These are phyloP conservation scores for Pammene aurita DNA, from an alignment of 2,888 invertebrate genomes.

Conservation along the genomic window DNA sequence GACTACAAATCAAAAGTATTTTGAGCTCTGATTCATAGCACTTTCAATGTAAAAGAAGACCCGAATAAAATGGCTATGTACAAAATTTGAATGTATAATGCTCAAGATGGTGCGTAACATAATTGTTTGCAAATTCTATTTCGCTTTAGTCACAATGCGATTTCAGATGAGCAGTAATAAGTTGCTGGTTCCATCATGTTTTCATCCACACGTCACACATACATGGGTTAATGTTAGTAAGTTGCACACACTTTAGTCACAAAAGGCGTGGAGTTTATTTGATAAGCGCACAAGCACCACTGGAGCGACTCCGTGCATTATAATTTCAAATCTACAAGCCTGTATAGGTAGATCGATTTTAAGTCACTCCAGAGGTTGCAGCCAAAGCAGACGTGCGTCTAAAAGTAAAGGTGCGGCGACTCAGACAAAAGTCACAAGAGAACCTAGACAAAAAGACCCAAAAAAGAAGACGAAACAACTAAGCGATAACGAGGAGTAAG, in stretches of 20 bases:
- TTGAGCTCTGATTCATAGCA: not conserved
- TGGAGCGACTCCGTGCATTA: not conserved
- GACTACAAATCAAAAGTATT: conserved; percentile 4
- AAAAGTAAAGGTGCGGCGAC: conserved; percentile 39
- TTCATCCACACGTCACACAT: conserved; percentile 65
- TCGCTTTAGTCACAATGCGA: conserved; percentile 60
- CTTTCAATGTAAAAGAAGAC: conserved; percentile 6
- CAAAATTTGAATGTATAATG: conserved; percentile 55
- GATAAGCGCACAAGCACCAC: conserved; percentile 49
- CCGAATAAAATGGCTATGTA: conserved; percentile 43
- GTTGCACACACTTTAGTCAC: conserved; percentile 23
- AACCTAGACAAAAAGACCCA: conserved; percentile 43
- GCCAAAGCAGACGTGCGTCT: conserved; percentile 39
- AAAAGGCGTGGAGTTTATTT: conserved; percentile 24
- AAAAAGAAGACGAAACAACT: conserved; percentile 44
- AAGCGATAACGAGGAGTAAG: conserved; percentile 50
- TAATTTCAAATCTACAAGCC: not conserved
- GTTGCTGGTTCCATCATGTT: conserved; percentile 53
- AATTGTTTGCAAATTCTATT: conserved; percentile 44
- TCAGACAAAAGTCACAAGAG: too few species aligned
- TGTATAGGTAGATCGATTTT: too few species aligned
- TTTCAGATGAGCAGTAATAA: conserved; percentile 56
- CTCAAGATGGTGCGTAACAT: conserved; percentile 41
- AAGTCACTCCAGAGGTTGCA: conserved; percentile 4
- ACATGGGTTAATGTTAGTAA: conserved; percentile 49